Percentiles rank a stretch among this genome's conserved stretches.
phyloP scores from a whole-genome alignment of 1,140 invertebrate genomes.

The Pectinophora gossypiella region DNA sequence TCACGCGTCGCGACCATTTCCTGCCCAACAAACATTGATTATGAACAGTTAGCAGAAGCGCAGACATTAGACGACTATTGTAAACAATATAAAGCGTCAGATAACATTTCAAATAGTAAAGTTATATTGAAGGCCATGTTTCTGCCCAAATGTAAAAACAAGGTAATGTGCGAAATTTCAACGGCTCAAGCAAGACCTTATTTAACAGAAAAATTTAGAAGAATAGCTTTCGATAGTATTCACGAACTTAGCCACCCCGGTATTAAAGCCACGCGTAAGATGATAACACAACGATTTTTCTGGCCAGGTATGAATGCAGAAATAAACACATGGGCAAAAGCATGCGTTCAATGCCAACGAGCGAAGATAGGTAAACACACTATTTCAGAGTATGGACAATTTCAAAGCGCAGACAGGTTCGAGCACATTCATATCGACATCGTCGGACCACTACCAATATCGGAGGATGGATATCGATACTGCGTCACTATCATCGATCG shows the following conservation, averaged over 20 bases:
- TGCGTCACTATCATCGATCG: conserved; percentile 46
- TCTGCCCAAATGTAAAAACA: neutral
- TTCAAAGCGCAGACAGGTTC: neutral
- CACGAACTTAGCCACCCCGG: conserved; percentile 30
- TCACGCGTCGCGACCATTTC: neutral
- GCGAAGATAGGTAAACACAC: conserved; percentile 25
- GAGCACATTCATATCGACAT: neutral
- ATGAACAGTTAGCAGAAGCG: neutral
- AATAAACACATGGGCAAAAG: conserved; percentile 13
- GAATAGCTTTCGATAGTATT: conserved; percentile 8
- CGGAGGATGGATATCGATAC: conserved; percentile 29
- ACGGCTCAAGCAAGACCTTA: conserved; percentile 1
- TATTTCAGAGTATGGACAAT: neutral
- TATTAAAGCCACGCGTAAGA: conserved; percentile 10
- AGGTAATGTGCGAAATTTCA: conserved; percentile 3
- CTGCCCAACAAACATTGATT: neutral
- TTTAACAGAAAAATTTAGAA: conserved; percentile 1
- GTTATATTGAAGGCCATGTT: neutral
- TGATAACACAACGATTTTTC: conserved; percentile 25
- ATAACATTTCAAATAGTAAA: neutral
- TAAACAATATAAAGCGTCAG: neutral
- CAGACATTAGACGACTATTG: neutral
- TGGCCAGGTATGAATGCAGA: conserved; percentile 33
- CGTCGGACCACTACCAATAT: neutral
- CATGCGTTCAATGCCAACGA: conserved; percentile 26